Base-by-base conservation (phyloP, 2,797 vertebrate genomes). In the Clarias fuscus region DNA sequence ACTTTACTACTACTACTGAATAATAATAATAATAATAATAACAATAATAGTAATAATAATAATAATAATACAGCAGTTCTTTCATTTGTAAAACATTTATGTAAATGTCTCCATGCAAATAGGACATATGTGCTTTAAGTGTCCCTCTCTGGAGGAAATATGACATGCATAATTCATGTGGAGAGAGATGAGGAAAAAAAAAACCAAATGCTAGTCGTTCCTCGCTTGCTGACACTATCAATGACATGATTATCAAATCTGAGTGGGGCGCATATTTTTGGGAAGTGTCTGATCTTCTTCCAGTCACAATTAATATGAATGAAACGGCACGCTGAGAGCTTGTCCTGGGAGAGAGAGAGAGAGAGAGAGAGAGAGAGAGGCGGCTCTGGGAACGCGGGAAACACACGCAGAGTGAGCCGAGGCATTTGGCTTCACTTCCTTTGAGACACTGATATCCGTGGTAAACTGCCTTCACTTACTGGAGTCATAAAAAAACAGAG, bases 181-280 rank as follows among this genome's bases (percentile, higher is more conserved):
- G 72, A 48, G 40, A 30, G 33, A 61, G 86, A 75, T 53, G 48
- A 75, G n/a, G 13, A 1, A 3, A 17, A 61, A 43, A 68, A 71
- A 53, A 56, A 43, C 59, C 75, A 53, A 85, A 78, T 13, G 62
- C 37, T 81, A 59, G 73, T 83, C 53, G 40, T 70, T 88, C 79
- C 37, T 87, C 65, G 71, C 86, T 72, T 62, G 81, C 84, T 70
- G 80, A 79, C 85, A 86, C 79, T 89, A 87, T 85, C 89, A 84
- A 80, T 87, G 77, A 84, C 87, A 75, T 88, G 84, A 88, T 90
- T 85, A 89, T 90, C 87, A 89, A 89, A 91, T 87, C 85, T 88
- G 86, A 88, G 84, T 58, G 56, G 8, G 75, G 40, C 24, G 56
- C 71, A 59, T 86, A 85, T 83, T 89, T 86, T 82, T 67, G 86